These are phyloP conservation scores for Rhagonycha fulva DNA, from an alignment of 2,888 invertebrate species.

Conservation along the genomic window DNA sequence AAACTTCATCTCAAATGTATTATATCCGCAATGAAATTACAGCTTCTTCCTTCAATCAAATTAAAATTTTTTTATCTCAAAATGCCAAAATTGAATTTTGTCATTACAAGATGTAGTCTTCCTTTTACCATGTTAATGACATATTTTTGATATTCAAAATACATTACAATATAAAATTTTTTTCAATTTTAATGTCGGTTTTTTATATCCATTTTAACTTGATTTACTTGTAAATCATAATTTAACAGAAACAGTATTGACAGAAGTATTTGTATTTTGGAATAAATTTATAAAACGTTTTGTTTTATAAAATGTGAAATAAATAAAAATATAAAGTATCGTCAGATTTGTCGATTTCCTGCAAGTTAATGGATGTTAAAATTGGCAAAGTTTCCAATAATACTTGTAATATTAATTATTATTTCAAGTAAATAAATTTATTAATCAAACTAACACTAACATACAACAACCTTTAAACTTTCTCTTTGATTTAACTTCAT, in stretches of 20 bases:
- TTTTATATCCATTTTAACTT: background rate
- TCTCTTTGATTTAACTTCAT: background rate
- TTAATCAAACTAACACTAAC: background rate
- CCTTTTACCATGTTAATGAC: too few species aligned
- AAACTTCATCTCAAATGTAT: too few species aligned
- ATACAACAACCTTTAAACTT: background rate
- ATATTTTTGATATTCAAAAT: too few species aligned
- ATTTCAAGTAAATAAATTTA: background rate
- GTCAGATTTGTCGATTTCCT: background rate
- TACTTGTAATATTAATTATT: background rate
- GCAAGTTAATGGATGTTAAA: background rate
- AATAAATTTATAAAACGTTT: background rate
- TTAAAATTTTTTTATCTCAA: too few species aligned
- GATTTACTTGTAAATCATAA: background rate
- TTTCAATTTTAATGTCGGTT: background rate
- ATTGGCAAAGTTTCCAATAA: background rate
- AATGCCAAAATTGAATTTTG: too few species aligned
- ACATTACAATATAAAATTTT: too few species aligned
- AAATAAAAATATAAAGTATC: background rate
- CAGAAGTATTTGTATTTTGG: background rate
- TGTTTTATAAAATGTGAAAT: background rate
- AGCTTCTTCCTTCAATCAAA: too few species aligned
- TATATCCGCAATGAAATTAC: too few species aligned
- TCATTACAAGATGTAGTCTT: too few species aligned
- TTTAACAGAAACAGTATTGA: background rate